These are phyloP conservation scores for Trachops cirrhosus DNA, from an alignment of 2,797 vertebrate genomes.

Conservation along the genomic window DNA sequence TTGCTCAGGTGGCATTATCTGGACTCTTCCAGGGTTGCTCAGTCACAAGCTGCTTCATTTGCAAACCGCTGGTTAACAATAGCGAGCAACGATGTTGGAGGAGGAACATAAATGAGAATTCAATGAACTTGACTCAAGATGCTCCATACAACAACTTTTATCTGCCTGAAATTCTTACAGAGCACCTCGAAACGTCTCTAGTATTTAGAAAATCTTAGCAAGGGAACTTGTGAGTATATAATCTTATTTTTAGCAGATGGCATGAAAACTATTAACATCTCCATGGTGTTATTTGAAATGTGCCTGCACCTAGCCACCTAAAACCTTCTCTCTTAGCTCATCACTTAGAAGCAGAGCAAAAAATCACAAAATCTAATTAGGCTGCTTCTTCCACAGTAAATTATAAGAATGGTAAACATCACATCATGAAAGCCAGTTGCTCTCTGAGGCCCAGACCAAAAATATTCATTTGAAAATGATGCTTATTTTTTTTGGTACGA, in stretches of 20 bases:
- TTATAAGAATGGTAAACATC: not conserved
- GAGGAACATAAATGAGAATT: not conserved
- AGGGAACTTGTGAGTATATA: not conserved
- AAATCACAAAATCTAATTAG: constrained; percentile 22
- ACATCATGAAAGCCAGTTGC: not conserved
- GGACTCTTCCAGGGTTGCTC: not conserved
- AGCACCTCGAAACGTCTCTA: not conserved
- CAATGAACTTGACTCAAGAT: not conserved
- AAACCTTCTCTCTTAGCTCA: not conserved
- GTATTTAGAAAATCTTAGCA: not conserved
- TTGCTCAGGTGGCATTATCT: accelerated
- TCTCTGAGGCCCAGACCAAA: not conserved
- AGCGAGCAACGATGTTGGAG: not conserved
- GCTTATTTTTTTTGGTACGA: not conserved
- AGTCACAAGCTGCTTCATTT: not conserved
- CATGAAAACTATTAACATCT: not conserved
- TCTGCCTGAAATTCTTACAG: not conserved
- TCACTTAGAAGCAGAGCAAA: not conserved
- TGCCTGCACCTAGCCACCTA: not conserved
- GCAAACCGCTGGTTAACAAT: not conserved
- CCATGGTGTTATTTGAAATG: not conserved
- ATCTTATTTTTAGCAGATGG: not conserved
- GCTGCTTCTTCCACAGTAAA: not conserved
- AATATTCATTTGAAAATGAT: not conserved
- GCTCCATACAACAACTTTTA: not conserved